Conservation (phyloP, 2,888 invertebrate genomes). For the Ypsolopha scabrella region DNA sequence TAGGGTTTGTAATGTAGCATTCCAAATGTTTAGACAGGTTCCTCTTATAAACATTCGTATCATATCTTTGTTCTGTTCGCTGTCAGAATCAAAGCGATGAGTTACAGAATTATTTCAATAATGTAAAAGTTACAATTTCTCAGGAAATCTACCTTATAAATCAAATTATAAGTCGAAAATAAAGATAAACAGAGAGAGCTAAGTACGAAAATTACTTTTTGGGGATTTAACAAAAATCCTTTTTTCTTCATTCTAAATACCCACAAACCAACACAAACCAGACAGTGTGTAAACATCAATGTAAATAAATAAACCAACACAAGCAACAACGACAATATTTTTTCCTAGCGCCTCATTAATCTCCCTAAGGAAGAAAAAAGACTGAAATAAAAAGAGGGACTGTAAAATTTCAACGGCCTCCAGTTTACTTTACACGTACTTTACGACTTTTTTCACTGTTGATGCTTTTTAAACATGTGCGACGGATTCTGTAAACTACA, state of each 20-base stretch:
- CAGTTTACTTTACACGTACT: conserved; percentile 58
- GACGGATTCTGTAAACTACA: conserved; percentile 58
- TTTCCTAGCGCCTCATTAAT: neutral
- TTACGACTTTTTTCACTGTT: conserved; percentile 67
- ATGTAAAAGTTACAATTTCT: no score
- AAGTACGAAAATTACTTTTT: neutral
- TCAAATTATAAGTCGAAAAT: no score
- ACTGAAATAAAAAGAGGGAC: conserved; percentile 40
- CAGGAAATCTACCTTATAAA: no score
- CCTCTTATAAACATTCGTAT: neutral
- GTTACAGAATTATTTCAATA: no score
- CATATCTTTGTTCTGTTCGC: neutral
- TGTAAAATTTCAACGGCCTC: conserved; percentile 58
- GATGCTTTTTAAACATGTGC: conserved; percentile 67
- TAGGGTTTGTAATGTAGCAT: neutral
- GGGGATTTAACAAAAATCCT: neutral
- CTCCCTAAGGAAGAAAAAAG: conserved; percentile 15
- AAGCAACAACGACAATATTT: neutral
- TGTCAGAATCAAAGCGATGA: neutral
- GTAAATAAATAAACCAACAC: neutral
- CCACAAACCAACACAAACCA: no score
- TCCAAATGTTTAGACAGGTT: neutral
- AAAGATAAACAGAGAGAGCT: neutral
- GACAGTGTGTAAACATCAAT: neutral
- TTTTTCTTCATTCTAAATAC: neutral